Evolutionary conservation across 2,888 invertebrate species (phyloP).

Genomic region (Homarus gammarus): DNA sequence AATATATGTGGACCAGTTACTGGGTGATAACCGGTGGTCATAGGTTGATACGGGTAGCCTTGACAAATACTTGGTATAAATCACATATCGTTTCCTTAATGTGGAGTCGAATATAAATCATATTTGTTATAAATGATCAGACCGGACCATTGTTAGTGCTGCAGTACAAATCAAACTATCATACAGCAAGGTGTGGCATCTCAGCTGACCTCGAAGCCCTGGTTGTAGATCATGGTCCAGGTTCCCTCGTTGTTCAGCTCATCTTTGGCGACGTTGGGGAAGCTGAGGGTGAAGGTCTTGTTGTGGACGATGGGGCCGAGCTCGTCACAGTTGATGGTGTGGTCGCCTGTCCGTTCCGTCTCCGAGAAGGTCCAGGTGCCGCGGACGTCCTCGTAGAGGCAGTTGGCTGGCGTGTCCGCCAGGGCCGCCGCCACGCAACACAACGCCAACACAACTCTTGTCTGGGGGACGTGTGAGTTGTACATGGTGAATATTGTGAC

Average conservation of each 20-base stretch:
- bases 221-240: slow-evolving; percentile 81
- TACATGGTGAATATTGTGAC: too few relatives aligned
- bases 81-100: too few relatives aligned
- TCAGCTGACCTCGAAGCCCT: slow-evolving; percentile 77
- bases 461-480: too few relatives aligned
- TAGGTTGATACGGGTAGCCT: too few relatives aligned
- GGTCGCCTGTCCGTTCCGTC: slow-evolving; percentile 76
- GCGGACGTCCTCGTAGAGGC: slow-evolving; percentile 77
- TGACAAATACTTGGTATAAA: too few relatives aligned
- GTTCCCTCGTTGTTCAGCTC: slow-evolving; percentile 80
- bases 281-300: slow-evolving; percentile 52
- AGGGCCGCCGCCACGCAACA: slow-evolving; percentile 1
- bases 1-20: too few relatives aligned
- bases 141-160: too few relatives aligned
- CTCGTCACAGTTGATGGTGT: slow-evolving; percentile 69
- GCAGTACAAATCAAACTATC: too few relatives aligned
- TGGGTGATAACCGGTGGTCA: too few relatives aligned
- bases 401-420: slow-evolving; percentile 77
- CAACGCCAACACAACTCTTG: background rate
- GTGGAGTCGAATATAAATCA: too few relatives aligned
- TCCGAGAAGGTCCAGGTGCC: slow-evolving; percentile 77
- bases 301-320: slow-evolving; percentile 51
- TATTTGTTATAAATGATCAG: too few relatives aligned
- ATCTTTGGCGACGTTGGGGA: slow-evolving; percentile 80
- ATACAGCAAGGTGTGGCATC: background rate